Conservation (phyloP, 2,888 invertebrate species). For the Ectropis crepuscularia region DNA sequence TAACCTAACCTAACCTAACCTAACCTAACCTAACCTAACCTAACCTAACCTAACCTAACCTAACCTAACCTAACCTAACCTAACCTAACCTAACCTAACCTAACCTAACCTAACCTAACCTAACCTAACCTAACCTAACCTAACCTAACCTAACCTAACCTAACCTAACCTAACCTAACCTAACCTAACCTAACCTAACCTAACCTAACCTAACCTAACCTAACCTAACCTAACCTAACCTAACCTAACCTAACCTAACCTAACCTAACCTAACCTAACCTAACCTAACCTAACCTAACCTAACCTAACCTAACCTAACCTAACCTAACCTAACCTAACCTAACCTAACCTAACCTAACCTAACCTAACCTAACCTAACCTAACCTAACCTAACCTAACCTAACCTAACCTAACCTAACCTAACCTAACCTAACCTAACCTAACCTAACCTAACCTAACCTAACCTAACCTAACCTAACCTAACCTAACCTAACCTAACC, state of each 20-base stretch:
- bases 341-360: constrained; percentile 4
- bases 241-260: constrained; percentile 8
- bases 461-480: constrained; percentile 4
- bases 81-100: constrained; percentile 8
- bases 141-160: constrained; percentile 8
- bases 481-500: constrained; percentile 4
- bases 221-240: constrained; percentile 8
- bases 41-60: constrained; percentile 8
- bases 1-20: constrained; percentile 8
- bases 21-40: constrained; percentile 8
- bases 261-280: constrained; percentile 8
- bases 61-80: constrained; percentile 8
- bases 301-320: constrained; percentile 7
- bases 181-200: constrained; percentile 8
- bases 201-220: constrained; percentile 8
- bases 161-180: constrained; percentile 8
- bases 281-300: constrained; percentile 8
- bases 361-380: constrained; percentile 4
- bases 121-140: constrained; percentile 8
- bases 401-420: constrained; percentile 4
- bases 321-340: constrained; percentile 4
- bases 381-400: constrained; percentile 4
- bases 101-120: constrained; percentile 8
- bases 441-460: constrained; percentile 4
- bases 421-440: constrained; percentile 4